Evolutionary conservation across 2,888 invertebrate genomes (phyloP), one percentile per base, ranked within the genome.

Genomic region (Sthenelais limicola): DNA sequence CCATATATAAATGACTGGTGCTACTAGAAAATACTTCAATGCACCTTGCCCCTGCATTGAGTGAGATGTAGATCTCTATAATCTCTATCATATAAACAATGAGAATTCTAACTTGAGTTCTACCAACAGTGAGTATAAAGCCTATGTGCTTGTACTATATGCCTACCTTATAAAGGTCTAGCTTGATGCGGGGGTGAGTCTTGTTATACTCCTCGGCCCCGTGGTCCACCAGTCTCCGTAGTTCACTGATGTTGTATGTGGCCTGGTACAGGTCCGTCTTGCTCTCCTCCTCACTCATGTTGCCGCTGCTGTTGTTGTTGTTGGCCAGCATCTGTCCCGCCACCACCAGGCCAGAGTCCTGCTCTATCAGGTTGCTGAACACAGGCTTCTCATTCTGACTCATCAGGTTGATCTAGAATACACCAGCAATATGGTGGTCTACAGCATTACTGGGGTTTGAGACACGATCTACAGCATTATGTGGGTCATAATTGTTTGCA

Each of bases 191-290:
- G 0, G 87, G 87, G 72, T 86, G 82, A 49, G 82, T 82, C 76
- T 87, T 87, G 78, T 87, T 87, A 77, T 84, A 87, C 68, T 87
- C 87, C 58, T 86, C 86, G 0, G 86, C 83, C 1, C 83, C 86
- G 73, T 82, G 83, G 49, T 79, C 78, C 78, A 87, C 79, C 62
- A 87, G 78, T 3, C 49, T 48, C 15, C 67, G 68, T 24, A 47
- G 30, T 5, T 32, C 80, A 80, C 68, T 48, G 12, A 74, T 71
- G 43, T 62, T 56, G 38, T 52, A 80, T 67, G 77, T 78, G 0
- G 84, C 80, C 73, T 78, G 78, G 74, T 83, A 86, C 43, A 85
- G 78, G 75, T 86, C 86, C 0, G 85, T 85, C 73, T 82, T 82
- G 30, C 80, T 79, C 51, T 84, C 84, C 43, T 84, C 82, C 73